A percentile compares a stretch with the other conserved stretches of the same genome.
phyloP scores from a whole-genome alignment of 2,888 invertebrate genomes.

The Amphipoea lucens region DNA sequence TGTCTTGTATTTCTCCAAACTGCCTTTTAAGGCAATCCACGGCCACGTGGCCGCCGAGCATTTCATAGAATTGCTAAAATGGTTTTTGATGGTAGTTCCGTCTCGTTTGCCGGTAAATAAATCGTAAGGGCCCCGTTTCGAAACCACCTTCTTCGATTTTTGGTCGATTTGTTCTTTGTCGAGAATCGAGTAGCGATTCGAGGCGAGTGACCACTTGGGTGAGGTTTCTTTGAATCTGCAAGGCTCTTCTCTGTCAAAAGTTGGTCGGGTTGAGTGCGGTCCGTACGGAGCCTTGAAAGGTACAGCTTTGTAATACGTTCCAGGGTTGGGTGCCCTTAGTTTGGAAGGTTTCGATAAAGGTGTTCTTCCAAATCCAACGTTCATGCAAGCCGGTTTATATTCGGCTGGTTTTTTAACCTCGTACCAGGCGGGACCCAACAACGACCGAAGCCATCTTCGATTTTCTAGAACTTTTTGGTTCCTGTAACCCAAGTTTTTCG shows the following conservation, averaged over 20 bases:
- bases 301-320: conserved; percentile 78
- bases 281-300: conserved; percentile 81
- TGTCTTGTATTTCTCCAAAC: conserved; percentile 79
- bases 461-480: conserved; percentile 79
- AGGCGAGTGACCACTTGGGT: conserved; percentile 81
- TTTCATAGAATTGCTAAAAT: conserved; percentile 81
- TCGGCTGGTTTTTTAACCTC: conserved; percentile 65
- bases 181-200: conserved; percentile 81
- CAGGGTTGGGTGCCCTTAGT: conserved; percentile 78
- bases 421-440: conserved; percentile 84
- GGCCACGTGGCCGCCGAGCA: conserved; percentile 83
- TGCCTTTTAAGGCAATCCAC: conserved; percentile 75
- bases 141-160: conserved; percentile 81
- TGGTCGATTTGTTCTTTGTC: conserved; percentile 81
- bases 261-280: conserved; percentile 78
- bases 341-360: conserved; percentile 69
- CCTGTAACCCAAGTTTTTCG: conserved; percentile 83
- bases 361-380: conserved; percentile 82
- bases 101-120: conserved; percentile 88
- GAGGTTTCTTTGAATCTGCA: conserved; percentile 81
- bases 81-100: conserved; percentile 87
- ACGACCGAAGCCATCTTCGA: conserved; percentile 74
- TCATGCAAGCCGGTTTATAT: conserved; percentile 77
- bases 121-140: conserved; percentile 84
- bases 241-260: conserved; percentile 81